Conservation (phyloP, 2,113 vertebrate genomes). For the Oreochromis aureus region DNA sequence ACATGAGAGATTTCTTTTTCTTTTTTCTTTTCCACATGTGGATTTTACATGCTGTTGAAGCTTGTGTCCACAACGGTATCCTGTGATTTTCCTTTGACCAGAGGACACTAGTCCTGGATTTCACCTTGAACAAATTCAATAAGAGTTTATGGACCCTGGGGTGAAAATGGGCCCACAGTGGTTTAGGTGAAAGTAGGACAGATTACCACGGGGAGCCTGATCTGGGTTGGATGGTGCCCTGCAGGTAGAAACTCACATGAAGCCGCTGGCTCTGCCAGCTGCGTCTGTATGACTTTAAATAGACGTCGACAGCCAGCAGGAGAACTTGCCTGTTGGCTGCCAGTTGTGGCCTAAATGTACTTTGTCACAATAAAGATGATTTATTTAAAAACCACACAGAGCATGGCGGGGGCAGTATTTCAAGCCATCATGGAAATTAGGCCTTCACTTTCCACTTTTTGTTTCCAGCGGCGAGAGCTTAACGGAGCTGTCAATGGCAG, state of each 20-base stretch:
- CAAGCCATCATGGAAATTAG: slow-evolving; percentile 45
- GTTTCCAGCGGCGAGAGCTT: slow-evolving; percentile 33
- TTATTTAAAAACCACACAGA: slow-evolving; percentile 51
- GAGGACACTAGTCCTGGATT: not conserved
- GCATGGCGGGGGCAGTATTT: slow-evolving; percentile 15
- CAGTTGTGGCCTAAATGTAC: slow-evolving; percentile 43
- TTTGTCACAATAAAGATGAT: slow-evolving; percentile 59
- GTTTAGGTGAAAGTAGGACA: slow-evolving; percentile 53
- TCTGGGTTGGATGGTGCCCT: slow-evolving; percentile 41
- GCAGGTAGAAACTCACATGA: slow-evolving; percentile 51
- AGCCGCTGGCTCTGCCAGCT: slow-evolving; percentile 31
- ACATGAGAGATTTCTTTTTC: not conserved
- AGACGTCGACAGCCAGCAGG: slow-evolving; percentile 30
- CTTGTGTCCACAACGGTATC: not conserved
- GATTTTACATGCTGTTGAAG: not conserved
- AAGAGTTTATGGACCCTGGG: slow-evolving; percentile 11
- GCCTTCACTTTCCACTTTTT: slow-evolving; percentile 23
- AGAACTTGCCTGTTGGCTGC: slow-evolving; percentile 25
- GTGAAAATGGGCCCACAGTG: slow-evolving; percentile 31
- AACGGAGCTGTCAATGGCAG: slow-evolving; percentile 30
- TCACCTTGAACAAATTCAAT: slow-evolving; percentile 54
- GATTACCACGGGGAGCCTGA: slow-evolving; percentile 46
- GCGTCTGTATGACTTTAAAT: slow-evolving; percentile 23
- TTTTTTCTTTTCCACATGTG: not conserved
- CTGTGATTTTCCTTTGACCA: not conserved